Conservation (phyloP, 2,888 invertebrate genomes). For the Acrobasis repandana region DNA sequence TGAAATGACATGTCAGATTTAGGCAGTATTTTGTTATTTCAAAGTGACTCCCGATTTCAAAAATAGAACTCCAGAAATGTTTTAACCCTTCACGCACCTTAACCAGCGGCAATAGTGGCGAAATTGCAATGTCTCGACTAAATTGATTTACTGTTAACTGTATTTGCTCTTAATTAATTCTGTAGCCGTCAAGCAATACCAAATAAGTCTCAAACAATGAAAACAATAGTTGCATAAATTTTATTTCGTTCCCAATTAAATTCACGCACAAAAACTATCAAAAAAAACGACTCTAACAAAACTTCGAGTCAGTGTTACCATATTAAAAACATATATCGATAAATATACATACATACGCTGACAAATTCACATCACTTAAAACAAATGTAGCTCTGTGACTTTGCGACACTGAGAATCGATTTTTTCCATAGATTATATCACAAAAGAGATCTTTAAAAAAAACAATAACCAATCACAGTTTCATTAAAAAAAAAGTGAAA, state of each 20-base stretch:
- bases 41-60: no score
- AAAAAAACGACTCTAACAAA: slow-evolving; percentile 13
- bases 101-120: no score
- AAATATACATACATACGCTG: slow-evolving; percentile 33
- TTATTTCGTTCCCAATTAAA: slow-evolving; percentile 1
- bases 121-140: no score
- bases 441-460: slow-evolving; percentile 35
- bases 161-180: no score
- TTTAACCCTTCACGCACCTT: no score
- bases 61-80: no score
- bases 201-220: neutral
- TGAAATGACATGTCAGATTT: no score
- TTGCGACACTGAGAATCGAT: slow-evolving; percentile 56
- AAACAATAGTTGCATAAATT: neutral
- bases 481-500: slow-evolving; percentile 28
- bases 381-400: slow-evolving; percentile 76
- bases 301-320: slow-evolving; percentile 21
- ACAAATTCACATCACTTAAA: slow-evolving; percentile 71
- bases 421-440: slow-evolving; percentile 45
- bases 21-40: no score
- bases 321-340: slow-evolving; percentile 26
- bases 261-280: slow-evolving; percentile 23
- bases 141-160: no score
- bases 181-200: no score
- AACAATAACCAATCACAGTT: slow-evolving; percentile 27